Percentiles rank a stretch among this genome's conserved stretches.
These are phyloP conservation scores for Pyrrhosoma nymphula DNA, from an alignment of 2,888 invertebrate species.

Conservation along the genomic window DNA sequence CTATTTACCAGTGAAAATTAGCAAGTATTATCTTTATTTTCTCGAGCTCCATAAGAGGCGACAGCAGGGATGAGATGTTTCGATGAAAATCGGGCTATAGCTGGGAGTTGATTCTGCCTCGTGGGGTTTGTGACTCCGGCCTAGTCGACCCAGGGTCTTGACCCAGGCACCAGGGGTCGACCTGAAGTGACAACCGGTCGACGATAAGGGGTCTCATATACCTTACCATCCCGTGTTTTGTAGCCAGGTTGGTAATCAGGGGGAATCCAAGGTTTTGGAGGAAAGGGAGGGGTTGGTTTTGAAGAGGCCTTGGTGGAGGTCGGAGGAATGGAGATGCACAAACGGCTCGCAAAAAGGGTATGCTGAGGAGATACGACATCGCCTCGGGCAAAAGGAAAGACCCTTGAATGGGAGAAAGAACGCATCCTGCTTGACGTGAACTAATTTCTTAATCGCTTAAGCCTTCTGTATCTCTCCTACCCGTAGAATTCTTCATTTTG, in stretches of 20 bases:
- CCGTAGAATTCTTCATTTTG: constrained; percentile 8
- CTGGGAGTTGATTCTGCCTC: not conserved
- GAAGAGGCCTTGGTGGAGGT: no score
- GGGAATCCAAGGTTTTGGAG: not conserved
- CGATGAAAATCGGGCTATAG: not conserved
- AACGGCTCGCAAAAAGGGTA: not conserved
- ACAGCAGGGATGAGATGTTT: not conserved
- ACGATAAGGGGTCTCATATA: no score
- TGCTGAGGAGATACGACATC: not conserved
- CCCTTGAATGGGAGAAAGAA: not conserved
- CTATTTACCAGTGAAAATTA: no score
- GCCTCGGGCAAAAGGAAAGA: not conserved
- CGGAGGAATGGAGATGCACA: not conserved
- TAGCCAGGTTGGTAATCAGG: not conserved
- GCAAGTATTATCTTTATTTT: not conserved
- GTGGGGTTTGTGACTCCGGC: not conserved
- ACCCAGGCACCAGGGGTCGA: no score
- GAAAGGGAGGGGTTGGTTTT: not conserved
- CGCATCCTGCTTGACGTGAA: not conserved
- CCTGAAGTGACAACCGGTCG: no score
- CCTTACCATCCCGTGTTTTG: not conserved
- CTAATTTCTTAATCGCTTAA: constrained; percentile 32
- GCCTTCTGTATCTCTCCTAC: not conserved
- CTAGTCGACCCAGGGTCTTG: not conserved
- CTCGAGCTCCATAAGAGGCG: not conserved